phyloP scores from a whole-genome alignment of 2,888 invertebrate species.

The Polydrusus pterygomalis region DNA sequence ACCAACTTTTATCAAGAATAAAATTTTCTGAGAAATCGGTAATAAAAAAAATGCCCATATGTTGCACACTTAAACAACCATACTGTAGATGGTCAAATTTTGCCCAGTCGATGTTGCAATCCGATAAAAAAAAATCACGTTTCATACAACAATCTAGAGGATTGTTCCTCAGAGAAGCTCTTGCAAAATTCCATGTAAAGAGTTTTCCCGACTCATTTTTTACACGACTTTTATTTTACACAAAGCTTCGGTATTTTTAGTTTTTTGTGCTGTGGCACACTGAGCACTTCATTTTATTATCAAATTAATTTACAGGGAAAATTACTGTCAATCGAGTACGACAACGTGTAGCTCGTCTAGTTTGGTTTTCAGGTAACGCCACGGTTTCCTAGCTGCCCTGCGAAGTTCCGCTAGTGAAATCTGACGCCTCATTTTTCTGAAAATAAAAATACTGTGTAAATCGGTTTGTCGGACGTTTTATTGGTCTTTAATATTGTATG shows the following conservation, averaged over 20 bases:
- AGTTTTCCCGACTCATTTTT: conserved; percentile 43
- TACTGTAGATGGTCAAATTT: too few relatives aligned
- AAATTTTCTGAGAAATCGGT: too few relatives aligned
- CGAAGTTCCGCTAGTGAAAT: conserved; percentile 86
- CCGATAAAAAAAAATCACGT: background rate
- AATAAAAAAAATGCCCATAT: too few relatives aligned
- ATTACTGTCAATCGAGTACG: conserved; percentile 82
- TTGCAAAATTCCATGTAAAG: conserved; percentile 36
- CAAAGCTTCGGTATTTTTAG: conserved; percentile 23
- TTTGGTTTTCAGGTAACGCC: conserved; percentile 78
- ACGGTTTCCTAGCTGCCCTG: conserved; percentile 90
- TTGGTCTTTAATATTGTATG: too few relatives aligned
- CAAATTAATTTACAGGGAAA: conserved; percentile 60
- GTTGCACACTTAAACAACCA: too few relatives aligned
- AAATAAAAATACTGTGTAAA: conserved; percentile 57
- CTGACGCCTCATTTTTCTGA: conserved; percentile 88
- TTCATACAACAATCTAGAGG: conserved; percentile 40
- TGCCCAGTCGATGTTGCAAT: too few relatives aligned
- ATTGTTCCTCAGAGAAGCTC: conserved; percentile 18
- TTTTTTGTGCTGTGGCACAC: conserved; percentile 58
- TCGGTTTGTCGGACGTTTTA: too few relatives aligned
- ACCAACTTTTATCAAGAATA: too few relatives aligned
- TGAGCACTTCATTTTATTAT: conserved; percentile 64
- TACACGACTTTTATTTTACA: conserved; percentile 36
- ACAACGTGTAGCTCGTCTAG: conserved; percentile 78